phyloP scores from a whole-genome alignment of 2,797 vertebrate genomes.

The Scolopax rusticola region DNA sequence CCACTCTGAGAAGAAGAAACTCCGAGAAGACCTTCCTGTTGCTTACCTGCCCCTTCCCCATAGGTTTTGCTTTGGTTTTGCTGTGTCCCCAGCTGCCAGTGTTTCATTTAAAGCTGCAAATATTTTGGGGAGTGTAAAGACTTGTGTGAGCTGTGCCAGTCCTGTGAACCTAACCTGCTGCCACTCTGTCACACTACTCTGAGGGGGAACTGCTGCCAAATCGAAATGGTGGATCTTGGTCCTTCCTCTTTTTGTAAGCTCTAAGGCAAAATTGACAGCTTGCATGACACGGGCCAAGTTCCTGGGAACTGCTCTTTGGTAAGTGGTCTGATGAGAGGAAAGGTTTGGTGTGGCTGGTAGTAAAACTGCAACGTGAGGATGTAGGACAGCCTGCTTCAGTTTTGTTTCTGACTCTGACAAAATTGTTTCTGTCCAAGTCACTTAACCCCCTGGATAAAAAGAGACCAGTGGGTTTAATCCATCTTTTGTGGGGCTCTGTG shows the following conservation, averaged over 20 bases:
- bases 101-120: background rate
- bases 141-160: background rate
- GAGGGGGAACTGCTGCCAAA: background rate
- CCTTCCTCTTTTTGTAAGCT: background rate
- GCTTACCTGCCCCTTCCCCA: background rate
- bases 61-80: slow-evolving; percentile 6
- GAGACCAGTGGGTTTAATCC: background rate
- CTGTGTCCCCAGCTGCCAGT: background rate
- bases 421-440: background rate
- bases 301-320: background rate
- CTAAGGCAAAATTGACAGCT: background rate
- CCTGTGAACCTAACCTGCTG: background rate
- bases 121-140: background rate
- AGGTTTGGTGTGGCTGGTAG: background rate
- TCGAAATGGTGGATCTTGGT: background rate
- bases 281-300: background rate
- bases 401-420: background rate
- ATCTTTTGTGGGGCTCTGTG: background rate
- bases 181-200: background rate
- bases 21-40: background rate
- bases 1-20: background rate
- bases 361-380: background rate
- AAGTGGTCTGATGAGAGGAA: background rate
- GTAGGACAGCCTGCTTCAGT: background rate
- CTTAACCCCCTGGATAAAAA: slow-evolving; percentile 14